Base-by-base conservation (phyloP, 1,140 invertebrate genomes). In the Achatina immaculata region DNA sequence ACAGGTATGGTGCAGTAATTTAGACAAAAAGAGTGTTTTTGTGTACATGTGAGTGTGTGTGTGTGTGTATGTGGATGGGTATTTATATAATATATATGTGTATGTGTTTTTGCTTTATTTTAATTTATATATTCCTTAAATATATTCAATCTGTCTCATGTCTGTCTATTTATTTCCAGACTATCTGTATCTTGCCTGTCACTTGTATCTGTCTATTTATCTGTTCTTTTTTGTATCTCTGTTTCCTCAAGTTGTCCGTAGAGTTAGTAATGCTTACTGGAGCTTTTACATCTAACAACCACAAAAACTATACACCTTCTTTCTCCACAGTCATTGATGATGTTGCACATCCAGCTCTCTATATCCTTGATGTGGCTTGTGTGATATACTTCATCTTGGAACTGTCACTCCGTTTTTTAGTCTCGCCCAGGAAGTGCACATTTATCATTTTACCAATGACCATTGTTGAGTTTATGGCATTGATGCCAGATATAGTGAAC, bases 331-430 rank as follows among this genome's bases (percentile, higher is more conserved):
- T 42, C 7, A 45, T 31, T 24, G 14, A 31, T 11, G 42, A 73
- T 11, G 38, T 31, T 43, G 9, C 78, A 19, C 86, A 88, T 45
- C 85, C 87, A 0, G 76, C 72, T 0, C 69, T 88, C 14, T n/a
- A 73, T 7, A 58, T 78, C 21, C 83, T 87, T 7, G 86, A 87
- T 75, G 83, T 85, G 55, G 80, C 87, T 19, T 92, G 92, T 80
- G 88, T 92, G 82, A 62, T 88, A 4, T 93, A 88, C 83, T 92
- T 92, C 86, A 86, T 91, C 6, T 9, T 91, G 2, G 92, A 92
- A 71, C 89, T 92, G 69, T 65, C 90, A 0, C 31, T 83, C 1
- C 85, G 92, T 19, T 82, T 93, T 38, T 40, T 87, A 21, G 87
- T 91, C 14, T 84, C 87, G 24, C 91, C 92, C 2, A 84, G 86